phyloP scores from a whole-genome alignment of 2,113 vertebrate species.

The Cavia aperea region DNA sequence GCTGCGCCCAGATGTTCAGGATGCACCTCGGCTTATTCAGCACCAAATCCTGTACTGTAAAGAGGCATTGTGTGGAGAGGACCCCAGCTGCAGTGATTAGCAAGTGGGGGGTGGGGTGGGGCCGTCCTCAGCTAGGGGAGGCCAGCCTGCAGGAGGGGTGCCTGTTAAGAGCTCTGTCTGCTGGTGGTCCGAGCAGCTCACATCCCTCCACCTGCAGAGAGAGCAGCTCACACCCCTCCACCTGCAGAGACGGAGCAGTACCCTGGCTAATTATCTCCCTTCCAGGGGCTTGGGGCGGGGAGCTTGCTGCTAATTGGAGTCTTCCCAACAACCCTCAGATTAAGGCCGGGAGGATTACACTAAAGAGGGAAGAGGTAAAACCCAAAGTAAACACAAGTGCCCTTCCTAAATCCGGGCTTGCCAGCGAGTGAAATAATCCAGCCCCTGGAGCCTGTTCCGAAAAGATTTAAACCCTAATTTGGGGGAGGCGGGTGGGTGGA shows the following conservation, averaged over 20 bases:
- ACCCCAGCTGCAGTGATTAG: conserved; percentile 64
- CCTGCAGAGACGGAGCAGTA: conserved; percentile 66
- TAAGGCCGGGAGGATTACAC: conserved; percentile 71
- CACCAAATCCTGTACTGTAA: conserved; percentile 64
- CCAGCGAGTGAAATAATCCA: conserved; percentile 69
- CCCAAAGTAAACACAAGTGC: conserved; percentile 72
- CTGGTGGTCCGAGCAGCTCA: conserved; percentile 74
- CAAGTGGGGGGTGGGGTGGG: conserved; percentile 48
- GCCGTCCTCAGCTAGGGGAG: conserved; percentile 58
- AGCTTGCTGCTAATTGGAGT: conserved; percentile 70
- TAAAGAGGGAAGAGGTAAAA: conserved; percentile 69
- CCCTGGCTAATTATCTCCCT: conserved; percentile 74
- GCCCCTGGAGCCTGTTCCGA: conserved; percentile 60
- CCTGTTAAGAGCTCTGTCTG: conserved; percentile 23
- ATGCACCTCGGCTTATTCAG: conserved; percentile 53
- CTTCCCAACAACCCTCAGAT: conserved; percentile 71
- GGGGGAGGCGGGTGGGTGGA: conserved; percentile 31
- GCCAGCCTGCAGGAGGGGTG: conserved; percentile 50
- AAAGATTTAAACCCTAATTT: conserved; percentile 71
- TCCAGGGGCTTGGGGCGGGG: conserved; percentile 64
- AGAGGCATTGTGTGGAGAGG: conserved; percentile 67
- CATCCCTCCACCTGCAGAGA: conserved; percentile 49
- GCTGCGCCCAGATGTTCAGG: conserved; percentile 67
- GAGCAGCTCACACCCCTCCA: conserved; percentile 1
- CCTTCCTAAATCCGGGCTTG: conserved; percentile 72